phyloP scores from a whole-genome alignment of 1,140 invertebrate species.

The Nomia melanderi region DNA sequence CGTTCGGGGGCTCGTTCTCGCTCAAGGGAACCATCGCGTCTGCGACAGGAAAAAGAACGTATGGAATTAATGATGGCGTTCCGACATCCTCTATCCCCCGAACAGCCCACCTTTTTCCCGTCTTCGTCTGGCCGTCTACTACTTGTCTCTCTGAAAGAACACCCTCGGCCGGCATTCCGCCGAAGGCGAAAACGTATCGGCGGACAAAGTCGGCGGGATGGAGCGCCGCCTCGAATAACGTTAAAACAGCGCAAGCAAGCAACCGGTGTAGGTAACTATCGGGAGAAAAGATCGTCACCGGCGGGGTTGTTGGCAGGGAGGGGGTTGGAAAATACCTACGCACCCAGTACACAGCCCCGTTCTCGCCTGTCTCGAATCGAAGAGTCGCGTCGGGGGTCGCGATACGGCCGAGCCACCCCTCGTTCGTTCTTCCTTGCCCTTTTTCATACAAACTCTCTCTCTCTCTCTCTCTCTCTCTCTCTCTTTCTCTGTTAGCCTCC shows the following conservation, averaged over 20 bases:
- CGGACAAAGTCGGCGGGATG: constrained; percentile 7
- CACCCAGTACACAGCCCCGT: constrained; percentile 21
- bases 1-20: no score
- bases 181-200: constrained; percentile 49
- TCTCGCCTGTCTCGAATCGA: constrained; percentile 57
- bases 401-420: constrained; percentile 52
- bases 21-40: no score
- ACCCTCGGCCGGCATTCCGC: constrained; percentile 32
- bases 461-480: neutral
- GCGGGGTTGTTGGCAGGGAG: constrained; percentile 10
- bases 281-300: constrained; percentile 30
- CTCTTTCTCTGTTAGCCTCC: neutral
- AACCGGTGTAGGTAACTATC: constrained; percentile 48
- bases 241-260: constrained; percentile 46
- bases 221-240: constrained; percentile 56
- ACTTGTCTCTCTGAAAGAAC: neutral
- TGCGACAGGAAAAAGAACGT: constrained; percentile 23
- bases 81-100: constrained; percentile 24
- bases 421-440: neutral
- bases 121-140: constrained; percentile 22
- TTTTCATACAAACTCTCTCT: neutral
- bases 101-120: no score
- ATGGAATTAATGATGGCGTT: constrained; percentile 61
- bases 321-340: constrained; percentile 55
- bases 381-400: constrained; percentile 59